Evolutionary conservation across 2,113 vertebrate genomes (phyloP).

Genomic region (Elephas maximus): DNA sequence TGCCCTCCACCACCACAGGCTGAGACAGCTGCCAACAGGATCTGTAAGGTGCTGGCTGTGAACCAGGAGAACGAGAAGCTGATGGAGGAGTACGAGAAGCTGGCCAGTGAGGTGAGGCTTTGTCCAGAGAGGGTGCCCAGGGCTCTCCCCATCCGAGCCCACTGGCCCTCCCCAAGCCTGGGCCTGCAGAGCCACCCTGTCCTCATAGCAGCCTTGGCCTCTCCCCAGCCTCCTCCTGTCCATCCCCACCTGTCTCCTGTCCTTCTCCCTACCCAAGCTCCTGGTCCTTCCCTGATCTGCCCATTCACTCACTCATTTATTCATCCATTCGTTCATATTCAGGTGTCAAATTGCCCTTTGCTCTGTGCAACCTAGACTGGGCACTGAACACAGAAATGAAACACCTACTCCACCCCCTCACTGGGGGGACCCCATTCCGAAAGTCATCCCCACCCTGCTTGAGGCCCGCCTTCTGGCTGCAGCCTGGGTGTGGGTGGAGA

Average conservation of each 20-base stretch:
- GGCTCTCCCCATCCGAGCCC: background rate
- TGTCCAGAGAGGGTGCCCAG: background rate
- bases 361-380: background rate
- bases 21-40: constrained; percentile 89
- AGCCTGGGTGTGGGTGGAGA: background rate
- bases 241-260: background rate
- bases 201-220: background rate
- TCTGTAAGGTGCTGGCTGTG: constrained; percentile 90
- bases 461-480: background rate
- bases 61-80: constrained; percentile 90
- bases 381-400: background rate
- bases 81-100: constrained; percentile 89
- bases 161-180: background rate
- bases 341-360: background rate
- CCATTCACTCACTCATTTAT: background rate
- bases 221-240: background rate
- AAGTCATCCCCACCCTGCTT: background rate
- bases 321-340: background rate
- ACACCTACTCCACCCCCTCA: background rate
- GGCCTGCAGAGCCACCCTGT: background rate
- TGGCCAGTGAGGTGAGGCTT: constrained; percentile 87
- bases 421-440: background rate
- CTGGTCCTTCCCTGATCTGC: background rate
- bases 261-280: background rate
- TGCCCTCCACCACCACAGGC: constrained; percentile 76